Percentiles rank a stretch among this genome's conserved stretches.
phyloP scores from a whole-genome alignment of 2,113 vertebrate genomes.

The Eubucco bourcierii region DNA sequence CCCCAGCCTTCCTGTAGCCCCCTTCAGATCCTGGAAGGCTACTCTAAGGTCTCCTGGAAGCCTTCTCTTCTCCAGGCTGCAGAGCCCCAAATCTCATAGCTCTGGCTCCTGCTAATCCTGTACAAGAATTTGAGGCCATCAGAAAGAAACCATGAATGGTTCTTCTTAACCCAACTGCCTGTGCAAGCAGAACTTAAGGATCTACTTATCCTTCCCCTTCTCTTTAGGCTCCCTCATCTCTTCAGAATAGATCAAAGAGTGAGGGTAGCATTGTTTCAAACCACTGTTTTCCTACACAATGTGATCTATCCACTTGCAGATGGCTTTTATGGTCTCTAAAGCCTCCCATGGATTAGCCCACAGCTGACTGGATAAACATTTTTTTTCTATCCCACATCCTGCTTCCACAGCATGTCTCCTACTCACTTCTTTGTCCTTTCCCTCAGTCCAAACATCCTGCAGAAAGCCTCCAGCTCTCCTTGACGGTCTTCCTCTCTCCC shows the following conservation, averaged over 20 bases:
- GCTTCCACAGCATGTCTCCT: slow-evolving; percentile 16
- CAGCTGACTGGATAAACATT: slow-evolving; percentile 21
- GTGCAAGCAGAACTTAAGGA: background rate
- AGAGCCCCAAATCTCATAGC: too few species aligned
- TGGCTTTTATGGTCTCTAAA: slow-evolving; percentile 31
- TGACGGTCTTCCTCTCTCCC: background rate
- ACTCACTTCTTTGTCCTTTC: background rate
- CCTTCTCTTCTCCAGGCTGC: too few species aligned
- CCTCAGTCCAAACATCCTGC: slow-evolving; percentile 49
- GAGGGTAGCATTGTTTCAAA: background rate
- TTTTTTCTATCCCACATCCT: slow-evolving; percentile 54
- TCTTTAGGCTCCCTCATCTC: background rate
- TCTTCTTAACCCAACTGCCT: background rate
- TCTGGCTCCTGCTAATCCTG: background rate
- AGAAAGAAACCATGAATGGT: background rate
- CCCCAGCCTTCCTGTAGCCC: too few species aligned
- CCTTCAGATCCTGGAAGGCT: too few species aligned
- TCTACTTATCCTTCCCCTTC: background rate
- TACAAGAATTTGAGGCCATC: background rate
- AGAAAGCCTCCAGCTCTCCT: slow-evolving; percentile 14
- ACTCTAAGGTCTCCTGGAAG: too few species aligned
- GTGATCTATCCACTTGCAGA: slow-evolving; percentile 18
- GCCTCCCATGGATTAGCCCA: slow-evolving; percentile 26
- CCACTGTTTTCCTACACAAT: slow-evolving; percentile 1
- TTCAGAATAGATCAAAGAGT: background rate